Percentiles rank a stretch among this genome's conserved stretches.
These are phyloP conservation scores for Lophotriccus pileatus DNA, from an alignment of 2,797 vertebrate genomes.

Conservation along the genomic window DNA sequence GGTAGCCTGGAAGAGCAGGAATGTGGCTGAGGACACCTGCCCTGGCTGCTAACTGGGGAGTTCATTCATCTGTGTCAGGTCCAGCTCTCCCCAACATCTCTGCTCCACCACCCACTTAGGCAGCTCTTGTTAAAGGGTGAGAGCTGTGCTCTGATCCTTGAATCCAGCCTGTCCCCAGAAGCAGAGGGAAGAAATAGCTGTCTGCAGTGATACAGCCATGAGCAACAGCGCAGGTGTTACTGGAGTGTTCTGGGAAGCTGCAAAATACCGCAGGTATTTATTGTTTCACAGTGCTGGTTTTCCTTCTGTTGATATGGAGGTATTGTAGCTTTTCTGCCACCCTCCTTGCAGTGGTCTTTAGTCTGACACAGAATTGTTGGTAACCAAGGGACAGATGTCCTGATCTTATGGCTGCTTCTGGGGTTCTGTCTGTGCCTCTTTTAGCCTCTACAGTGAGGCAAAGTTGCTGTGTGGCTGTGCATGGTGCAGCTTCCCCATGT, in stretches of 20 bases:
- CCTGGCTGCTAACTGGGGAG: neutral
- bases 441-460: neutral
- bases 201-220: fast-evolving
- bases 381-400: neutral
- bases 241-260: neutral
- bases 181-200: neutral
- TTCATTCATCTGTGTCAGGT: neutral
- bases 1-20: neutral
- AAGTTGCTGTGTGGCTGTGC: neutral
- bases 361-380: neutral
- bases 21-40: neutral
- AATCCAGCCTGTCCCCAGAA: neutral
- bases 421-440: neutral
- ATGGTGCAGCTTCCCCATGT: neutral
- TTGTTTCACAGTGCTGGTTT: neutral
- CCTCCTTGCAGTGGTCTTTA: neutral
- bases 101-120: neutral
- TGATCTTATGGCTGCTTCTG: neutral
- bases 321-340: neutral
- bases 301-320: neutral
- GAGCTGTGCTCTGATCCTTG: fast-evolving
- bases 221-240: fast-evolving
- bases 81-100: neutral
- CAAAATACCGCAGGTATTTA: neutral
- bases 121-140: neutral